Evolutionary conservation across 2,888 invertebrate genomes (phyloP), one percentile per base, ranked within the genome.

Genomic region (Gisinianus flammeolus): DNA sequence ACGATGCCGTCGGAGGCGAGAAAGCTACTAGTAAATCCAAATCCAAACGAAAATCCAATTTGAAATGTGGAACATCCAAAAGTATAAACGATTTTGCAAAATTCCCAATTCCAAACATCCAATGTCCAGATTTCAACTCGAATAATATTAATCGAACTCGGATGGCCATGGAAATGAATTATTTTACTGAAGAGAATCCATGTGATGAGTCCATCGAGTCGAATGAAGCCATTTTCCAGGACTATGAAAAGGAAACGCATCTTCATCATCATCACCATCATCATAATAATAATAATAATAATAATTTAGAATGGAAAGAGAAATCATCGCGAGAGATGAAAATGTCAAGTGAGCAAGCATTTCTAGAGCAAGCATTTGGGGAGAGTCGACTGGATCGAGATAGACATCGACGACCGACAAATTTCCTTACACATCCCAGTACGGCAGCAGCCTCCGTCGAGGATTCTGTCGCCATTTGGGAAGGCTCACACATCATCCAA

Each of bases 401-500:
- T 19, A 19, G 26, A 26, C 22, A 4, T 35, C 44, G 52, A 19
- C 52, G 52, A 44, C 52, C 52, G 5, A 6, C 16, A 3, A 10
- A 22, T 12, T 35, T 67, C 19, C 33, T 62, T 3, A 67, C 33
- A 30, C 35, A 67, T n/a, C 10, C 67, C 2, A 19, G 22, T 12
- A 19, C 30, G 5, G 30, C 8, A 28, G 52, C 12, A 35, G 22
- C 12, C 10, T 44, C 8, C 12, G 22, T 70, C 16, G 52, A 70
- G 19, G 70, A 70, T 52, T 16, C 44, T 24, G 70, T 70, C 0
- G 3, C 44, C 0, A 26, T 70, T n/a, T 70, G 70, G 70, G 70
- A 70, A 70, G 70, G 70, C 4, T 70, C 70, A 24, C 44, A 70
- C 24, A 44, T 70, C 19, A 22, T 52, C n/a, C 70, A 70, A 22